Evolutionary conservation across 2,888 invertebrate genomes (phyloP).

Genomic region (Cataglyphis altisquamis): DNA sequence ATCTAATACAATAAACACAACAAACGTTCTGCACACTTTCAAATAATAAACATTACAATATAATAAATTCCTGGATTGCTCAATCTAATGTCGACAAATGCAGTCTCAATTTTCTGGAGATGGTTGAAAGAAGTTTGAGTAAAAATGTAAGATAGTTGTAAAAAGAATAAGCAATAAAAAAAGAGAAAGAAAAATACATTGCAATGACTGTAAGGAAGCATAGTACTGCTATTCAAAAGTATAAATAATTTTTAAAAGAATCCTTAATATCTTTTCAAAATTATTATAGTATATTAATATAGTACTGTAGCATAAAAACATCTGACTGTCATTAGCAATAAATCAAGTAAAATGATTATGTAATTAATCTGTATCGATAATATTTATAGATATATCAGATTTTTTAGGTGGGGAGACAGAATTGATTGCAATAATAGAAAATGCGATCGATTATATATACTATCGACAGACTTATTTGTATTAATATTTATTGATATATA

Average conservation of each 20-base stretch:
- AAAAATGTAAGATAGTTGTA: neutral
- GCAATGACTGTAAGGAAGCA: neutral
- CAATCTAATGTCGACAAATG: too few species aligned
- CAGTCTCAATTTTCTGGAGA: too few species aligned
- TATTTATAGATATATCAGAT: neutral
- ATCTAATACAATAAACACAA: neutral
- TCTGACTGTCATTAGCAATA: neutral
- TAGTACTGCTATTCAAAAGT: neutral
- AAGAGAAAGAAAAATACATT: neutral
- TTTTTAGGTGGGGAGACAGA: neutral
- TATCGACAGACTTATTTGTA: neutral
- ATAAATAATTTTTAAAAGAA: neutral
- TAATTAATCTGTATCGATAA: neutral
- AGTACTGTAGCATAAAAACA: neutral
- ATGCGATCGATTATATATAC: neutral
- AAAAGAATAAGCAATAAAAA: neutral
- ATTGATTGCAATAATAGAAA: neutral
- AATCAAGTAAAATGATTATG: neutral
- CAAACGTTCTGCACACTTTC: neutral
- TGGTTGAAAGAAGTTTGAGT: neutral
- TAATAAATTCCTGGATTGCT: neutral
- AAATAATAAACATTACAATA: constrained; percentile 2
- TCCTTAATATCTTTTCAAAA: neutral
- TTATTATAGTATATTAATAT: neutral
- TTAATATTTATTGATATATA: neutral